phyloP scores from a whole-genome alignment of 2,797 vertebrate genomes.

The Sebastolobus altivelis region DNA sequence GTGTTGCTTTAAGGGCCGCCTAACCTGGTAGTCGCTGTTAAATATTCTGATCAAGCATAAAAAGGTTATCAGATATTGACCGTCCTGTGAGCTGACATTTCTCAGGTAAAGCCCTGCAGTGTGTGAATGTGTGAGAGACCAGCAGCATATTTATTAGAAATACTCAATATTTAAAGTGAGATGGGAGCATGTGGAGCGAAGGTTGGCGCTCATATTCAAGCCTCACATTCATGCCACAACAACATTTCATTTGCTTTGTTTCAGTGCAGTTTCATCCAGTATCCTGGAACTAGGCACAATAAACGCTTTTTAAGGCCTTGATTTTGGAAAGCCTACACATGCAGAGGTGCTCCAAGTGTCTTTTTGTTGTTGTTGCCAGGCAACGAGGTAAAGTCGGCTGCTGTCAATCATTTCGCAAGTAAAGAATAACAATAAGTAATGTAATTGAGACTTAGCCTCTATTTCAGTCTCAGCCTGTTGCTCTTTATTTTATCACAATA shows the following conservation, averaged over 20 bases:
- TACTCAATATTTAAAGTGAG: slow-evolving; percentile 51
- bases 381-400: slow-evolving; percentile 47
- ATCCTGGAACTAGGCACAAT: slow-evolving; percentile 23
- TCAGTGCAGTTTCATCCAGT: slow-evolving; percentile 14
- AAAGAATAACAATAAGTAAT: slow-evolving; percentile 37
- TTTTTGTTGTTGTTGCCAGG: slow-evolving; percentile 62
- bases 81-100: slow-evolving; percentile 73
- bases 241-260: slow-evolving; percentile 31
- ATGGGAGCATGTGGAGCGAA: slow-evolving; percentile 19
- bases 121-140: slow-evolving; percentile 39
- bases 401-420: slow-evolving; percentile 42
- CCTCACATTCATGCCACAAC: neutral
- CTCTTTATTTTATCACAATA: slow-evolving; percentile 12
- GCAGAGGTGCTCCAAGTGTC: slow-evolving; percentile 33
- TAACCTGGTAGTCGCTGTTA: slow-evolving; percentile 52
- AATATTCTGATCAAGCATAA: slow-evolving; percentile 69
- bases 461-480: slow-evolving; percentile 27
- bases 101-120: slow-evolving; percentile 50
- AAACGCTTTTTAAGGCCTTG: slow-evolving; percentile 41
- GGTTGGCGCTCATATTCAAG: slow-evolving; percentile 24
- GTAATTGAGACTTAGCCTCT: slow-evolving; percentile 41
- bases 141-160: slow-evolving; percentile 59
- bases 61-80: slow-evolving; percentile 76
- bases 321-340: slow-evolving; percentile 53
- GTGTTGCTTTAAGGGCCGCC: slow-evolving; percentile 33